Evolutionary conservation across 2,113 vertebrate genomes (phyloP), one percentile per base, ranked within the genome.

Genomic region (Urocolius indicus): DNA sequence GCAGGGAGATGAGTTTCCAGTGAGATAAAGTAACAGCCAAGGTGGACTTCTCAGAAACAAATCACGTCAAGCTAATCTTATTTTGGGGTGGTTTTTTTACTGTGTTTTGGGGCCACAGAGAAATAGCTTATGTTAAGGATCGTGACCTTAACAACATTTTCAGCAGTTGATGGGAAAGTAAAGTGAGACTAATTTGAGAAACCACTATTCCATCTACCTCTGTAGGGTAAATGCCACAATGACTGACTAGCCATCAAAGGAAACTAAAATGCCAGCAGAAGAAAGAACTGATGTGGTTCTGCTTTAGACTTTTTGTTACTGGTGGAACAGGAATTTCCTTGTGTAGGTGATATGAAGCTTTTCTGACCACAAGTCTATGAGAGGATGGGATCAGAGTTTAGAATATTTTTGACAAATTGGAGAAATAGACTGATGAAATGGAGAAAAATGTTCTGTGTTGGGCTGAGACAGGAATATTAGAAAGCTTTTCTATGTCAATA

Each of bases 361-460:
- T 52, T 69, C 9, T 84, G 69, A 79, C 57, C 6, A 8, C 36
- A 38, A 77, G 26, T 72, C 65, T 79, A 30, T 87, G 61, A 91
- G n/a, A 68, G 74, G n/a, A 75, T 52, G 57, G 49, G 57, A 82
- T 65, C 82, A 72, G 80, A 93, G 82, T 91, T 87, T 79, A 52
- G 87, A 94, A 67, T 57, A 17, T 72, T 94, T 54, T 41, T 91
- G 57, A 78, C 14, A 79, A 82, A 90, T 76, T 91, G 49, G 26
- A 85, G 83, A 89, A 95, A 94, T 68, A 93, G 52, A n/a, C 48
- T 49, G 93, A 63, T n/a, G n/a, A 91, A 89, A 89, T 34, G 84
- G 82, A 91, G 87, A 89, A 87, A 94, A 96, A 75, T 84, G 29
- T 49, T 59, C 52, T 7, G 2, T 63, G 23, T 45, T 2, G 3